phyloP scores from a whole-genome alignment of 1,140 invertebrate genomes.

The Leptoteleia sp. region DNA sequence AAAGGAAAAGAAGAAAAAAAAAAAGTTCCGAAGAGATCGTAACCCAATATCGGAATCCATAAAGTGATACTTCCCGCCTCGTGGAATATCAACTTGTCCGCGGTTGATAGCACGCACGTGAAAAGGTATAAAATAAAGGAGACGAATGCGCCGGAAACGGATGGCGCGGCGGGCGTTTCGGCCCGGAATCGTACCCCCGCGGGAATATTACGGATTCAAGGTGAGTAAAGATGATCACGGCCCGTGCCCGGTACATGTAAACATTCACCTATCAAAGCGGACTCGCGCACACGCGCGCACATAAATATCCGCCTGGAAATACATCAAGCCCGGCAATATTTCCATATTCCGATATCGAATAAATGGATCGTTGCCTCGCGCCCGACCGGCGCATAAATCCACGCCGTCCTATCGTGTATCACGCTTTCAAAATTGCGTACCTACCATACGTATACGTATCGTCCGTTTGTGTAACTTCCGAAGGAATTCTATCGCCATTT shows the following conservation, averaged over 20 bases:
- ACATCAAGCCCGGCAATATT: conserved; percentile 77
- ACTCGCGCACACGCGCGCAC: conserved; percentile 35
- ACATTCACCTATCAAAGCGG: conserved; percentile 40
- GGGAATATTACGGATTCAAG: conserved; percentile 78
- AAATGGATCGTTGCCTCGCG: conserved; percentile 75
- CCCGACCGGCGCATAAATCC: conserved; percentile 75
- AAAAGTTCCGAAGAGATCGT: conserved; percentile 52
- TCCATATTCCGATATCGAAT: conserved; percentile 79
- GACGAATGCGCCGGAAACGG: conserved; percentile 59
- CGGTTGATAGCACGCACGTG: conserved; percentile 69
- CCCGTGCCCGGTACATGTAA: conserved; percentile 62
- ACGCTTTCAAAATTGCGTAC: conserved; percentile 66
- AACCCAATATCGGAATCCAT: conserved; percentile 66
- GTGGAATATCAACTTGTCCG: conserved; percentile 61
- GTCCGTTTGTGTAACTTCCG: conserved; percentile 45
- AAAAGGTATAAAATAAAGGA: conserved; percentile 65
- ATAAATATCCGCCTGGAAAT: conserved; percentile 67
- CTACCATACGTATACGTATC: conserved; percentile 37
- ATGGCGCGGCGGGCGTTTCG: conserved; percentile 38
- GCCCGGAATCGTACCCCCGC: conserved; percentile 62
- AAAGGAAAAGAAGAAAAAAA: conserved; percentile 56
- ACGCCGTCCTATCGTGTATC: conserved; percentile 73
- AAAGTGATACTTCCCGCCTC: conserved; percentile 70
- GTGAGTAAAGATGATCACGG: conserved; percentile 71
- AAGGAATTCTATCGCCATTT: conserved; percentile 39